phyloP scores from a whole-genome alignment of 2,888 invertebrate species.

The Stomorhina lunata region DNA sequence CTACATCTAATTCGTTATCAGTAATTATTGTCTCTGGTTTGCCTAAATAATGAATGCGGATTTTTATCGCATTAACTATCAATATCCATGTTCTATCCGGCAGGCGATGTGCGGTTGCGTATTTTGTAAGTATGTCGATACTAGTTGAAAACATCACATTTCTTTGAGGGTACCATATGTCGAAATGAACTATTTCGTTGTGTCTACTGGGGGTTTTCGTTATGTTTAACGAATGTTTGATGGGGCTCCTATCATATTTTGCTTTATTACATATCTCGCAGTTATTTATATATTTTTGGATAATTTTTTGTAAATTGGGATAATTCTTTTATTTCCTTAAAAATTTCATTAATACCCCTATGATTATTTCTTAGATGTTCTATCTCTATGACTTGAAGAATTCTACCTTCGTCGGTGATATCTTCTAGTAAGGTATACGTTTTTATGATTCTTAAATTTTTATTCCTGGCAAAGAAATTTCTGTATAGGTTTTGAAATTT shows the following conservation, averaged over 20 bases:
- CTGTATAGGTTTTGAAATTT: neutral
- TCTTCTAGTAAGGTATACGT: too few species aligned
- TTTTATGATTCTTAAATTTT: slow-evolving; percentile 6
- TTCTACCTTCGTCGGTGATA: neutral
- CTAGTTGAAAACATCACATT: slow-evolving; percentile 35
- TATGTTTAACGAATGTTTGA: slow-evolving; percentile 18
- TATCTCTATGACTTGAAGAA: slow-evolving; percentile 20
- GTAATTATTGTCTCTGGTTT: too few species aligned
- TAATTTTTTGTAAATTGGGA: slow-evolving; percentile 23
- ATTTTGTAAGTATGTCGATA: slow-evolving; percentile 57
- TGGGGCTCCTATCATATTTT: slow-evolving; percentile 31
- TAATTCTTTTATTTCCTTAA: slow-evolving; percentile 31
- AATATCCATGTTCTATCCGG: slow-evolving; percentile 46
- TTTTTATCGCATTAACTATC: slow-evolving; percentile 35
- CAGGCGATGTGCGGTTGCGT: slow-evolving; percentile 26
- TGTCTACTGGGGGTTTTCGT: too few species aligned
- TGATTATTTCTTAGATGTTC: slow-evolving; percentile 31
- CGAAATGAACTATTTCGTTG: too few species aligned
- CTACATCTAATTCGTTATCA: slow-evolving; percentile 52
- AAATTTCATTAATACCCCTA: slow-evolving; percentile 33
- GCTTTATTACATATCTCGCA: slow-evolving; percentile 16
- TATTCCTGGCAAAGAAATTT: neutral
- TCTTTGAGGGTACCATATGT: slow-evolving; percentile 4
- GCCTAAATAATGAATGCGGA: slow-evolving; percentile 36
- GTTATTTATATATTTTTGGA: slow-evolving; percentile 26